Conservation (phyloP, 2,113 vertebrate genomes). For the Sphyrna mokarran region DNA sequence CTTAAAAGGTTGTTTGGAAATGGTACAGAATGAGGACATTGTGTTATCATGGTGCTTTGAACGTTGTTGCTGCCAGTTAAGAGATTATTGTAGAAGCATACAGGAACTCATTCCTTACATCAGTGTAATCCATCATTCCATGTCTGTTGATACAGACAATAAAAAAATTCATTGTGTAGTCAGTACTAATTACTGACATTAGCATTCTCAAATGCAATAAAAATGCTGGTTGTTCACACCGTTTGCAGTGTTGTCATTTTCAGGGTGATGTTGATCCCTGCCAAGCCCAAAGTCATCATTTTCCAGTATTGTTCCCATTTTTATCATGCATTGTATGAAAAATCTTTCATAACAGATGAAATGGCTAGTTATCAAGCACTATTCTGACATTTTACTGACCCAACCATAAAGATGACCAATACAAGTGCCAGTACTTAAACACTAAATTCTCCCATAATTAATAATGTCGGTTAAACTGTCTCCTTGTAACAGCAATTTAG, state of each 20-base stretch:
- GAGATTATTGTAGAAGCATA: slow-evolving; percentile 64
- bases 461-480: slow-evolving; percentile 98
- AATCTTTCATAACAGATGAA: slow-evolving; percentile 69
- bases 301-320: slow-evolving; percentile 63
- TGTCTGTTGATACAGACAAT: slow-evolving; percentile 87
- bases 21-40: slow-evolving; percentile 56
- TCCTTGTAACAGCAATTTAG: slow-evolving; percentile 97
- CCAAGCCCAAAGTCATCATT: slow-evolving; percentile 73
- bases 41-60: slow-evolving; percentile 68
- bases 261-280: slow-evolving; percentile 57
- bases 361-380: slow-evolving; percentile 74
- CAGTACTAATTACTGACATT: slow-evolving; percentile 81
- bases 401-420: slow-evolving; percentile 72
- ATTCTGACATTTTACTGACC: slow-evolving; percentile 66
- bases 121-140: slow-evolving; percentile 90
- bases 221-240: slow-evolving; percentile 89
- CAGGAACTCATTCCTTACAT: slow-evolving; percentile 85
- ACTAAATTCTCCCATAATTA: slow-evolving; percentile 97
- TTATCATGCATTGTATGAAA: slow-evolving; percentile 73
- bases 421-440: slow-evolving; percentile 69
- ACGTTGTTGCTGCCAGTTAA: slow-evolving; percentile 69
- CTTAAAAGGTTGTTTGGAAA: slow-evolving; percentile 45
- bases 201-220: slow-evolving; percentile 98
- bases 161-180: slow-evolving; percentile 80
- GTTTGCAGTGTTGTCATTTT: slow-evolving; percentile 64